These are phyloP conservation scores for Periophthalmodon schlosseri DNA, from an alignment of 2,113 vertebrate genomes.

Conservation along the genomic window DNA sequence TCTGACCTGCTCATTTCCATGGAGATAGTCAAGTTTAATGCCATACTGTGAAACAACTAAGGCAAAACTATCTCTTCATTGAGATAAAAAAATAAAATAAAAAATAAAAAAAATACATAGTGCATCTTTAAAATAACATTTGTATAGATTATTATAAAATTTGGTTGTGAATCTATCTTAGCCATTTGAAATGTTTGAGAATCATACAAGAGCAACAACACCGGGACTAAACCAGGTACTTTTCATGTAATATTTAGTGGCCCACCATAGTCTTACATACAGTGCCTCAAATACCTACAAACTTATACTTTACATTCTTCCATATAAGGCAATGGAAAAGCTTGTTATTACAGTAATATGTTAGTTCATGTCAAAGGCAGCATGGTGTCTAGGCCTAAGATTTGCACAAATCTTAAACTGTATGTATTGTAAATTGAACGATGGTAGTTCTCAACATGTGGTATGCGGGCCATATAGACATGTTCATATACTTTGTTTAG, in stretches of 20 bases:
- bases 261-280: background rate
- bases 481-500: background rate
- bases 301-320: background rate
- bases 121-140: background rate
- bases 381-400: background rate
- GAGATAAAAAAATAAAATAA: too few species aligned
- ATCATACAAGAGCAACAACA: too few species aligned
- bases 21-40: background rate
- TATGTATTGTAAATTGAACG: background rate
- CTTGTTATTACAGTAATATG: background rate
- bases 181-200: background rate
- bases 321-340: constrained; percentile 4
- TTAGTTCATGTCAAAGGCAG: constrained; percentile 1
- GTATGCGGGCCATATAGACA: background rate
- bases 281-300: background rate
- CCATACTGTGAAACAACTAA: too few species aligned
- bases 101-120: background rate
- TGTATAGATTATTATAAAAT: background rate
- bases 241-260: too few species aligned
- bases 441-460: background rate
- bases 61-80: too few species aligned
- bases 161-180: background rate
- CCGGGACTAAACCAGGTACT: background rate
- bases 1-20: background rate
- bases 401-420: background rate